Evolutionary conservation across 2,888 invertebrate species (phyloP).

Genomic region (Cabera pusaria): DNA sequence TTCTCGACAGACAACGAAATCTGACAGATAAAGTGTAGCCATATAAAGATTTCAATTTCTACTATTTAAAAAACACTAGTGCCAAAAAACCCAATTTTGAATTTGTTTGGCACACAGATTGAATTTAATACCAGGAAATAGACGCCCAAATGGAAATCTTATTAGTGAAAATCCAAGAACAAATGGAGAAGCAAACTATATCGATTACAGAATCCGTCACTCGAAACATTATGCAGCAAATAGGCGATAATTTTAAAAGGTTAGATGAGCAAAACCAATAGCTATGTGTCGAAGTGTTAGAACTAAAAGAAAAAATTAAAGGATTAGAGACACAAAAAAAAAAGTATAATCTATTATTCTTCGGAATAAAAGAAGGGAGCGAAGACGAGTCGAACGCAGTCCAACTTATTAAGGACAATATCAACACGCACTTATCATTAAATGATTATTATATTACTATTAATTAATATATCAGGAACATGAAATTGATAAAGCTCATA

Average conservation of each 20-base stretch:
- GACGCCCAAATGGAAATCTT: constrained; percentile 6
- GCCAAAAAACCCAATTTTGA: too few relatives aligned
- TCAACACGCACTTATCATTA: constrained; percentile 17
- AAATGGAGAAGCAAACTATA: constrained; percentile 19
- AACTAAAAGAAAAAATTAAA: background rate
- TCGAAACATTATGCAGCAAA: constrained; percentile 1
- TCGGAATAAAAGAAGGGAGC: constrained; percentile 13
- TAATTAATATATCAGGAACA: too few relatives aligned
- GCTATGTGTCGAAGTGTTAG: background rate
- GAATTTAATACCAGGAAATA: background rate
- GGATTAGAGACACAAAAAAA: constrained; percentile 1
- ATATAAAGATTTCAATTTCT: too few relatives aligned
- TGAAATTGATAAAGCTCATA: constrained; percentile 22
- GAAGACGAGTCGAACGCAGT: constrained; percentile 12
- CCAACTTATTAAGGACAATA: constrained; percentile 18
- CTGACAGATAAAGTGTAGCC: too few relatives aligned
- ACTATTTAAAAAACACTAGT: too few relatives aligned
- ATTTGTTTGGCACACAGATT: too few relatives aligned
- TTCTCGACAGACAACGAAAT: too few relatives aligned
- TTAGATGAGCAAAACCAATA: background rate
- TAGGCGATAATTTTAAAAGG: constrained; percentile 1
- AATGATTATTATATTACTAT: too few relatives aligned
- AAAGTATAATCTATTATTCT: constrained; percentile 1
- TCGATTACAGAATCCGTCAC: constrained; percentile 1
- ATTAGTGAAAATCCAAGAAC: constrained; percentile 22